A percentile compares a stretch with the other conserved stretches of the same genome.
These are phyloP conservation scores for Semotilus atromaculatus DNA, from an alignment of 2,797 vertebrate species.

Conservation along the genomic window DNA sequence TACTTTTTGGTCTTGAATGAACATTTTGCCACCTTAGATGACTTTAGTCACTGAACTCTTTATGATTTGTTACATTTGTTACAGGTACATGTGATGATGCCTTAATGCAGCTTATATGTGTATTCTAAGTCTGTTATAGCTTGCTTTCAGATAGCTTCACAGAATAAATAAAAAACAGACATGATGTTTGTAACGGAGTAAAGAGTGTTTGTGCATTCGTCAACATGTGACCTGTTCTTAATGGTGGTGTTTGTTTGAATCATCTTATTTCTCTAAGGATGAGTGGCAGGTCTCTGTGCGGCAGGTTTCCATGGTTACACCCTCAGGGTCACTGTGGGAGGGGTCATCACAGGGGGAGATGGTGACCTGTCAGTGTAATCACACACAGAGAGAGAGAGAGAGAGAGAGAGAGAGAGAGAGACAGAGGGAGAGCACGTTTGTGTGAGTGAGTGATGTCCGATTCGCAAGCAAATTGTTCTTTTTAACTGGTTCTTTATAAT, in stretches of 20 bases:
- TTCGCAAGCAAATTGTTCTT: conserved; percentile 10
- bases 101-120: neutral
- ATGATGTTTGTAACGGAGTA: neutral
- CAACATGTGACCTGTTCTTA: neutral
- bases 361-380: neutral
- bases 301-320: conserved; percentile 3
- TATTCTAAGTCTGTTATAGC: neutral
- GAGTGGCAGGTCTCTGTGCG: neutral
- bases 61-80: neutral
- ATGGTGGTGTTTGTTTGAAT: conserved; percentile 13
- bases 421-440: neutral
- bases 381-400: too few relatives aligned
- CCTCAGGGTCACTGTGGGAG: neutral
- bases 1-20: neutral
- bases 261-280: neutral
- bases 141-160: neutral
- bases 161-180: neutral
- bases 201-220: neutral
- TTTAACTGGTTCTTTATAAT: conserved; percentile 12
- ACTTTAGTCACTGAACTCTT: neutral
- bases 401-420: neutral
- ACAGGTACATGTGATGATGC: neutral
- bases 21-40: neutral
- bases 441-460: neutral
- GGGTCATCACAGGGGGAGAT: neutral